Percentiles rank a stretch among this genome's conserved stretches.
Evolutionary conservation across 2,113 vertebrate species (phyloP).

Genomic region (Equus quagga): DNA sequence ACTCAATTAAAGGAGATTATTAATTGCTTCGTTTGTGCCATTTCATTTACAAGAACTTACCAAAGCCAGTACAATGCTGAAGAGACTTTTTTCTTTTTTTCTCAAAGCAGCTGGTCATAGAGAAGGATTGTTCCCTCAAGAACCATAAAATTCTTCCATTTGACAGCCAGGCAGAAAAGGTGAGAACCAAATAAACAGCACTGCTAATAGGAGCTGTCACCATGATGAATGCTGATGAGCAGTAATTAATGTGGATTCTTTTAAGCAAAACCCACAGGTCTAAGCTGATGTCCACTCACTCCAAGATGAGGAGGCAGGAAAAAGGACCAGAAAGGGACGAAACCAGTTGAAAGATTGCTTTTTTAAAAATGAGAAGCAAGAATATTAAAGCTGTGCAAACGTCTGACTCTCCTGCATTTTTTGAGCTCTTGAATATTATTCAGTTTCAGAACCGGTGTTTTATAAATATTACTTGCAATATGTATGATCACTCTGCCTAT

Average conservation of each 20-base stretch:
- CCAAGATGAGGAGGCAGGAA: conserved; percentile 39
- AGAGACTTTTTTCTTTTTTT: neutral
- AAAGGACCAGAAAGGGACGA: neutral
- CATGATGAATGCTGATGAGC: conserved; percentile 85
- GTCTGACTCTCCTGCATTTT: neutral
- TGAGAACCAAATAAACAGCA: conserved; percentile 84
- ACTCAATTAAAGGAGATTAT: conserved; percentile 72
- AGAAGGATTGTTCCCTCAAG: conserved; percentile 81
- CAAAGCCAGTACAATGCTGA: neutral
- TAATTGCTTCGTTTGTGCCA: conserved; percentile 63
- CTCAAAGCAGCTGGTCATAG: conserved; percentile 79
- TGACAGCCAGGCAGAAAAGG: conserved; percentile 84
- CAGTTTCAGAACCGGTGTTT: neutral
- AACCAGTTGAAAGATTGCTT: neutral
- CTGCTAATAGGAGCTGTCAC: conserved; percentile 83
- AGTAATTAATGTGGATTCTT: conserved; percentile 85
- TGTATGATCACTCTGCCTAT: neutral
- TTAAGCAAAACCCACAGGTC: conserved; percentile 76
- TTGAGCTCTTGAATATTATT: neutral
- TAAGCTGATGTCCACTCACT: conserved; percentile 67
- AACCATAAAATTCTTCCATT: conserved; percentile 65
- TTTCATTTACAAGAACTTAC: conserved; percentile 76
- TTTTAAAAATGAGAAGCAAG: neutral
- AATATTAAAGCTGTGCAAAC: neutral
- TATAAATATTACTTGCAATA: neutral